phyloP scores from a whole-genome alignment of 2,888 invertebrate genomes.

The Agriopis aurantiaria region DNA sequence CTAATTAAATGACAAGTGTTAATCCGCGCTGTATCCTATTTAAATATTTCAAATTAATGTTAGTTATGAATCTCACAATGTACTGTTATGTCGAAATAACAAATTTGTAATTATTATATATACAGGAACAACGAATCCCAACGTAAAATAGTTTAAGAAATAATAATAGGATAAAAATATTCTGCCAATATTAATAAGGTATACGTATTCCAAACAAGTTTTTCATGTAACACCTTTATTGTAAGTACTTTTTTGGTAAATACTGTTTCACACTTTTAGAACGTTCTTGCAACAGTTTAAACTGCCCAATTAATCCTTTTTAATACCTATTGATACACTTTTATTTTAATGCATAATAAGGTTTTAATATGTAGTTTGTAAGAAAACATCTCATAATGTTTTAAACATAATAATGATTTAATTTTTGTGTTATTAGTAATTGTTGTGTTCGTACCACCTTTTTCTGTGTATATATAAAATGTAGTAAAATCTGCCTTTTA shows the following conservation, averaged over 20 bases:
- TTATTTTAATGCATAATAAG: not conserved
- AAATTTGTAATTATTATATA: constrained; percentile 21
- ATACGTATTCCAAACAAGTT: not conserved
- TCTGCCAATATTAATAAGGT: constrained; percentile 26
- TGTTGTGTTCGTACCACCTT: constrained; percentile 73
- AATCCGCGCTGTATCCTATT: constrained; percentile 33
- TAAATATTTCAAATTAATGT: constrained; percentile 27
- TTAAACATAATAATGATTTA: constrained; percentile 20
- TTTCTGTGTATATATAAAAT: constrained; percentile 51
- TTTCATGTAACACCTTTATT: not conserved
- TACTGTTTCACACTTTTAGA: not conserved
- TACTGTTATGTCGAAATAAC: constrained; percentile 31
- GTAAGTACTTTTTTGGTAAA: not conserved
- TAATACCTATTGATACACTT: not conserved
- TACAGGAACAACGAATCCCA: constrained; percentile 58
- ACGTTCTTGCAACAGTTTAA: not conserved
- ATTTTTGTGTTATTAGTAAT: constrained; percentile 15
- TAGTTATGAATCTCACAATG: constrained; percentile 42
- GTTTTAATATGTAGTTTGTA: constrained; percentile 15
- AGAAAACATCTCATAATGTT: constrained; percentile 23
- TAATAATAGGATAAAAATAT: constrained; percentile 9
- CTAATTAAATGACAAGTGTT: constrained; percentile 3
- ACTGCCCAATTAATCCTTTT: not conserved
- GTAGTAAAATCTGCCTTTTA: constrained; percentile 31
- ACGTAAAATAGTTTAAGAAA: constrained; percentile 42